Evolutionary conservation across 92 coral and sea anemone genomes (phyloP).

Genomic region (Zoanthus sociatus): DNA sequence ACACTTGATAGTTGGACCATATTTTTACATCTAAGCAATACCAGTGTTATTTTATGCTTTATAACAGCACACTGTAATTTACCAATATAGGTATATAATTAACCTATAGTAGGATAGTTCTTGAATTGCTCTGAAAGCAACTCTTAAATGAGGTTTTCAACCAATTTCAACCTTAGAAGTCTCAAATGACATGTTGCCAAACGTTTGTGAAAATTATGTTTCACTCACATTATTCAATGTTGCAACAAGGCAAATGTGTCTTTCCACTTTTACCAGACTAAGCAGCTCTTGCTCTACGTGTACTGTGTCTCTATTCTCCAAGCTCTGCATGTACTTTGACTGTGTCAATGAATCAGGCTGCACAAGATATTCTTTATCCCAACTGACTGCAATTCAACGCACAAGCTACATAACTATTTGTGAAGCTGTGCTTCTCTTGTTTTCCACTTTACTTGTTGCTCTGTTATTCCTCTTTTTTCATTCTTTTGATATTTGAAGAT

Average conservation of each 20-base stretch:
- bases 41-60: conserved; percentile 1
- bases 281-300: background rate
- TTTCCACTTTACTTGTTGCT: background rate
- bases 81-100: background rate
- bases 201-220: background rate
- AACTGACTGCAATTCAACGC: background rate
- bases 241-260: background rate
- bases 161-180: background rate
- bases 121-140: background rate
- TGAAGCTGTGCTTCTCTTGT: too few relatives aligned
- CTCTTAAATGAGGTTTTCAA: background rate
- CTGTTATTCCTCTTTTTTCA: background rate
- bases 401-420: background rate
- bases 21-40: conserved; percentile 29
- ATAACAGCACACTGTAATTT: background rate
- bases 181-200: background rate
- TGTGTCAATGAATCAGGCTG: background rate
- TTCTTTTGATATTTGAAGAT: background rate
- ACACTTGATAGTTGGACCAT: conserved; percentile 2
- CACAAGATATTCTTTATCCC: background rate
- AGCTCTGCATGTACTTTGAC: background rate
- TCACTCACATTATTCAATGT: background rate
- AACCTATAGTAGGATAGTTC: background rate
- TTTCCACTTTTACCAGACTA: background rate
- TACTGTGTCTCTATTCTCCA: background rate